Evolutionary conservation across 2,797 vertebrate genomes (phyloP), one percentile per base, ranked within the genome.

Genomic region (Paedocypris micromegethes): DNA sequence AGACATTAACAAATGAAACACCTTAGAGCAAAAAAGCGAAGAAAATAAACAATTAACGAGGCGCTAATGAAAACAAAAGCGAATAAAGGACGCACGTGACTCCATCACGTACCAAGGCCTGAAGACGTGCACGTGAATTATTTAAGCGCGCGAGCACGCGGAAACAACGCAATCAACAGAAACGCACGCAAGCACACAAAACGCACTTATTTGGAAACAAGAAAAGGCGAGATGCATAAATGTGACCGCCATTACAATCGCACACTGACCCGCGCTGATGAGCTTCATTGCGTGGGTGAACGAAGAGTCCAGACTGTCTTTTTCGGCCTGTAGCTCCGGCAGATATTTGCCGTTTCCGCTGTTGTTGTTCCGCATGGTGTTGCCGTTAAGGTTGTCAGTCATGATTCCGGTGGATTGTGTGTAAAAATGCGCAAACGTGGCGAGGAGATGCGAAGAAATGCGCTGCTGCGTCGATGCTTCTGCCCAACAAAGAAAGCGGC

Each of bases 231-330:
- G 23, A 23, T 23, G 23, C 23, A 1, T 23, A 23, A 23, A 23
- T 1, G 23, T 23, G 23, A 23, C 23, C 23, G 23, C 23, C 23
- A 23, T 23, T 23, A 9, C 2, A 8, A 40, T 50, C 6, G 6
- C 3, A 6, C 5, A 47, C 70, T 75, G 81, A 95, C 95, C 95
- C 88, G 91, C 91, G 6, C 88, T 84, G 3, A 98, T 90, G 0
- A 98, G 90, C 70, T 96, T 95, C 93, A 94, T 96, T 43, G 95
- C 94, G 76, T 98, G 95, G 0, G 94, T 97, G 83, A 98, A 98
- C 5, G 95, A 98, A 3, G 94, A 90, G 81, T 98, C 96, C 78
- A 98, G 79, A 47, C 95, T 98, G 85, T 98, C 96, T 80, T 96
- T 98, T 68, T 98, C 96, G 0, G 96, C 96, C 85, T 95, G 88